Evolutionary conservation across 2,797 vertebrate species (phyloP).

Genomic region (Lacerta viridis): DNA sequence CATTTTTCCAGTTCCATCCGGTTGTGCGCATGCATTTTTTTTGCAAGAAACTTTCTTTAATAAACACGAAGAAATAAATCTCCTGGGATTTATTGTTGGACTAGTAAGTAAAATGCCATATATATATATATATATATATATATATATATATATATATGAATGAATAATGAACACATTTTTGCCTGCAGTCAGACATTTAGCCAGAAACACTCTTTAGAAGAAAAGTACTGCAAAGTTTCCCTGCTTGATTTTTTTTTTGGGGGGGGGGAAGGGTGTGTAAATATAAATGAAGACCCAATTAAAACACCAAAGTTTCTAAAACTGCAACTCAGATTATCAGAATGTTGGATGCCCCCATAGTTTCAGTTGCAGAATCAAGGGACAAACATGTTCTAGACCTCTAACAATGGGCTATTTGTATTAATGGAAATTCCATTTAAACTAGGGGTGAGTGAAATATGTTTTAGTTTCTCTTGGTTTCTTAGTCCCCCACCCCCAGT

Average conservation of each 20-base stretch:
- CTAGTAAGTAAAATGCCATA: background rate
- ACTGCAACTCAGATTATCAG: background rate
- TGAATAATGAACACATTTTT: background rate
- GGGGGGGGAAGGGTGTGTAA: background rate
- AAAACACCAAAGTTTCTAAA: background rate
- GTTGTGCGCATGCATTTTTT: background rate
- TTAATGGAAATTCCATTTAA: constrained; percentile 51
- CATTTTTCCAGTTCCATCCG: background rate
- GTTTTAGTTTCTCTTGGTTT: too few relatives aligned
- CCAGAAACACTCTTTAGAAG: background rate
- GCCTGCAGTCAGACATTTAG: too few relatives aligned
- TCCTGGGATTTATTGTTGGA: background rate
- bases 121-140: background rate
- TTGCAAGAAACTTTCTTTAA: background rate
- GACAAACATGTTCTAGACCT: background rate
- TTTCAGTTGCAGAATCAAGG: background rate
- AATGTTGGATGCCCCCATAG: background rate
- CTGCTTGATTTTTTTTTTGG: background rate
- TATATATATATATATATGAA: background rate
- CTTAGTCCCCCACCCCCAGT: too few relatives aligned
- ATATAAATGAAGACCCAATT: background rate
- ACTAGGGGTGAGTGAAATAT: background rate
- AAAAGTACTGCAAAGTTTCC: background rate
- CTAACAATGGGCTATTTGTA: background rate
- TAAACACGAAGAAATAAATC: background rate